These are phyloP conservation scores for Podotricha telesiphe DNA, from an alignment of 2,888 invertebrate species.

Conservation along the genomic window DNA sequence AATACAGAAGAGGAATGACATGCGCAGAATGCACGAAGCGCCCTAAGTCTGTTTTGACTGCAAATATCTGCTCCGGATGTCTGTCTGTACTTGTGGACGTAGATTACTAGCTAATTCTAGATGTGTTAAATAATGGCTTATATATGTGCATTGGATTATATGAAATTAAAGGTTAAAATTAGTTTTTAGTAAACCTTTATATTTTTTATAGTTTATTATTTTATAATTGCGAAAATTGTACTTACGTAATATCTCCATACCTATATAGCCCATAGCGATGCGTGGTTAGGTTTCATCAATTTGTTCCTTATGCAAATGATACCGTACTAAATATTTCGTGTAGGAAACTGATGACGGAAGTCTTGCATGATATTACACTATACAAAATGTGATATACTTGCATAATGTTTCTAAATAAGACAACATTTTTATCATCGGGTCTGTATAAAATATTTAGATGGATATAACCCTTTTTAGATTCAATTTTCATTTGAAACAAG, in stretches of 20 bases:
- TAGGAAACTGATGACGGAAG: conserved; percentile 35
- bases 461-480: conserved; percentile 13
- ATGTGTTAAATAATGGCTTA: conserved; percentile 26
- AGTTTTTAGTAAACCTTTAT: too few species aligned
- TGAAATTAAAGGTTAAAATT: background rate
- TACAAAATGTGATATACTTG: conserved; percentile 29
- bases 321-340: conserved; percentile 35
- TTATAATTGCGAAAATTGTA: background rate
- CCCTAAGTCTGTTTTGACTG: conserved; percentile 79
- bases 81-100: conserved; percentile 49
- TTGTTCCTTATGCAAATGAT: conserved; percentile 33
- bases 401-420: conserved; percentile 21
- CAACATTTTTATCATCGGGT: conserved; percentile 13
- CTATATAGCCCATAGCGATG: conserved; percentile 19
- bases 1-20: conserved; percentile 79
- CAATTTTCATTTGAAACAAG: conserved; percentile 3
- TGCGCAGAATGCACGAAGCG: conserved; percentile 74
- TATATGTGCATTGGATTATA: background rate
- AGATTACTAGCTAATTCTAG: conserved; percentile 45
- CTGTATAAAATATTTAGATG: conserved; percentile 17
- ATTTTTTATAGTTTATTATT: too few species aligned
- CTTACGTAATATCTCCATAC: conserved; percentile 17
- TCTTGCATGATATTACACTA: conserved; percentile 33
- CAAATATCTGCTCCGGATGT: conserved; percentile 77
- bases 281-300: conserved; percentile 33